Evolutionary conservation across 2,113 vertebrate species (phyloP).

Genomic region (Pseudorasbora parva): DNA sequence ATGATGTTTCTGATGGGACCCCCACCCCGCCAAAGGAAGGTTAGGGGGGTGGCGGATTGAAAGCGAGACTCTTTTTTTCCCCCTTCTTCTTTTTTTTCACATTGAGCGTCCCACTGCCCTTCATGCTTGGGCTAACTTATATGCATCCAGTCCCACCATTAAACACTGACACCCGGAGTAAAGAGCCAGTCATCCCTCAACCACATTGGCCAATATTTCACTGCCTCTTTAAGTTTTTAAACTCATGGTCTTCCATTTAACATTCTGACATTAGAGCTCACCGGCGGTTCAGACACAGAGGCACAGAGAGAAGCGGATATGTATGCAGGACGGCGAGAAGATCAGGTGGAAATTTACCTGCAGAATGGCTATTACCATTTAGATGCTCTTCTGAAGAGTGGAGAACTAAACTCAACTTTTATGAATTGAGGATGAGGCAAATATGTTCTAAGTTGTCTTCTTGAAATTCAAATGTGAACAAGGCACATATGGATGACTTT

Average conservation of each 20-base stretch:
- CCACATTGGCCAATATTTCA: conserved; percentile 94
- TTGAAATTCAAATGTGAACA: conserved; percentile 48
- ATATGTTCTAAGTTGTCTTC: conserved; percentile 58
- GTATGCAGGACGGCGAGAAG: conserved; percentile 59
- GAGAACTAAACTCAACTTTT: conserved; percentile 58
- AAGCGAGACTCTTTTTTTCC: conserved; percentile 61
- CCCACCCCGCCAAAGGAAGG: conserved; percentile 81
- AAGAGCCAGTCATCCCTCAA: conserved; percentile 98
- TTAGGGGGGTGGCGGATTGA: neutral
- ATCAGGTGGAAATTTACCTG: conserved; percentile 55
- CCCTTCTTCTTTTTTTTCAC: conserved; percentile 68
- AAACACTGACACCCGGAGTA: conserved; percentile 93
- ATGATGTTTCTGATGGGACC: conserved; percentile 96
- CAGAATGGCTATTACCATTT: conserved; percentile 73
- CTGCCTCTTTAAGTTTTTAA: conserved; percentile 94
- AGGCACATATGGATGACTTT: neutral
- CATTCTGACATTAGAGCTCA: conserved; percentile 78
- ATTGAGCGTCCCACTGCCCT: conserved; percentile 93
- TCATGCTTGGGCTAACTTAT: conserved; percentile 98
- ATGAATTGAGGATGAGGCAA: conserved; percentile 63
- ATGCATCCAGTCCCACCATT: conserved; percentile 96
- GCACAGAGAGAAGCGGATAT: conserved; percentile 53
- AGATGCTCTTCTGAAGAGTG: conserved; percentile 57
- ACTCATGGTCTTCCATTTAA: conserved; percentile 87
- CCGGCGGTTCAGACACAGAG: conserved; percentile 5